Percentiles rank a stretch among this genome's conserved stretches.
Evolutionary conservation across 2,797 vertebrate species (phyloP).

Genomic region (Alectoris magna): DNA sequence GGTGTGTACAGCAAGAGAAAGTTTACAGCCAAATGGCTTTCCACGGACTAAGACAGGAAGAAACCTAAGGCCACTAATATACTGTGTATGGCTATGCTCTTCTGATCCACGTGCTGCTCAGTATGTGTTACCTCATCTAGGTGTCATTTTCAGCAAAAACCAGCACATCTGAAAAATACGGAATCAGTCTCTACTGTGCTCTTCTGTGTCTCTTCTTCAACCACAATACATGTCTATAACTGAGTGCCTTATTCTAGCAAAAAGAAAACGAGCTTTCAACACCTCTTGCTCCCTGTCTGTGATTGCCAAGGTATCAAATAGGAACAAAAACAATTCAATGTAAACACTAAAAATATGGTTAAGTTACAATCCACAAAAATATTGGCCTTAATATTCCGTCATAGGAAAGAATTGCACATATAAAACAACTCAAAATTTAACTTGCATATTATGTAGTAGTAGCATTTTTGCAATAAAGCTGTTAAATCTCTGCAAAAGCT

Average conservation of each 20-base stretch:
- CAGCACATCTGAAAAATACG: not conserved
- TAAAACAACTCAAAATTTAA: constrained; percentile 24
- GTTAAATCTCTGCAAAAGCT: constrained; percentile 54
- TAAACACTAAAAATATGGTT: not conserved
- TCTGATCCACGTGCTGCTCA: not conserved
- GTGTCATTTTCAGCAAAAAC: not conserved
- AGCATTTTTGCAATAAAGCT: constrained; percentile 32
- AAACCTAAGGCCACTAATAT: not conserved
- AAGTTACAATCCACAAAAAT: not conserved
- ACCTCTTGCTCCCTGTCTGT: not conserved
- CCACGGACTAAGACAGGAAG: not conserved
- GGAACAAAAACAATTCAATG: not conserved
- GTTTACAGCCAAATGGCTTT: not conserved
- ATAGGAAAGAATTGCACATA: not conserved
- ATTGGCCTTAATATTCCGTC: not conserved
- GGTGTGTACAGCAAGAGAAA: not conserved
- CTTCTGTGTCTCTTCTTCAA: not conserved
- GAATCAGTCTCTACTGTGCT: not conserved
- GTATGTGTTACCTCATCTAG: not conserved
- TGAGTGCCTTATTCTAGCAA: not conserved
- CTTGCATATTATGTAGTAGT: not conserved
- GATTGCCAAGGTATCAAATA: not conserved
- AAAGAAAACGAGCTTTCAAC: not conserved
- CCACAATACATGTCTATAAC: not conserved
- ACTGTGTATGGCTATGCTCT: not conserved